A percentile compares a stretch with the other conserved stretches of the same genome.
Conservation (phyloP, 1,140 invertebrate genomes). For the Halesus radiatus region DNA sequence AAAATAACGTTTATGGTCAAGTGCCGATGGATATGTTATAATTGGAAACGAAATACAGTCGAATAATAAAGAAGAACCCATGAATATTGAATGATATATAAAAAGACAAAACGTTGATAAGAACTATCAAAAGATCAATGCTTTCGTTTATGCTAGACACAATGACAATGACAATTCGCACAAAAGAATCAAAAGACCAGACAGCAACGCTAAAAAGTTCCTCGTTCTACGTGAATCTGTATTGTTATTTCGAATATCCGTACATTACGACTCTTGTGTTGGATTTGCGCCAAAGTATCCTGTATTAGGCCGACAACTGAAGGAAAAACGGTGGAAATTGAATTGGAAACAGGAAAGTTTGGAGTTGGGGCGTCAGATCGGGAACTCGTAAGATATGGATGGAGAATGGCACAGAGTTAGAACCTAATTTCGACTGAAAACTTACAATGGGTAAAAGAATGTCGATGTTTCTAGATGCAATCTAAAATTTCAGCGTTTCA, state of each 20-base stretch:
- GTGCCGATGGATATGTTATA: too few species aligned
- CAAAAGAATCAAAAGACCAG: constrained; percentile 4
- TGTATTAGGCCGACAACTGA: constrained; percentile 24
- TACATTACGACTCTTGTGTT: constrained; percentile 15
- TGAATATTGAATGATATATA: too few species aligned
- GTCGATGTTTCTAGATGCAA: constrained; percentile 13
- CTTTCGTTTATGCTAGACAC: not conserved
- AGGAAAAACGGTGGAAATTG: constrained; percentile 35
- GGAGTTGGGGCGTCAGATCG: constrained; percentile 14
- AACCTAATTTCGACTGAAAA: constrained; percentile 9
- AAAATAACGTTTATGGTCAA: too few species aligned
- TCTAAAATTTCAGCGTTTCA: not conserved
- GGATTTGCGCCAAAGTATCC: constrained; percentile 31
- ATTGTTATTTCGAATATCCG: constrained; percentile 31
- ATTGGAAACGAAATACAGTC: too few species aligned
- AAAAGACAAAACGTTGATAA: too few species aligned
- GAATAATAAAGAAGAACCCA: too few species aligned
- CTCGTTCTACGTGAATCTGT: not conserved
- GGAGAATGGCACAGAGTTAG: not conserved
- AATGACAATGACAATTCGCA: not conserved
- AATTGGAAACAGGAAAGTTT: constrained; percentile 40
- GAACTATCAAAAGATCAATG: too few species aligned
- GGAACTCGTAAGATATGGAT: not conserved
- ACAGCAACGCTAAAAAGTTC: not conserved
- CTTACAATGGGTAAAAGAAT: constrained; percentile 20